Conservation (phyloP, 2,888 invertebrate species). For the Eristalinus sepulchralis region DNA sequence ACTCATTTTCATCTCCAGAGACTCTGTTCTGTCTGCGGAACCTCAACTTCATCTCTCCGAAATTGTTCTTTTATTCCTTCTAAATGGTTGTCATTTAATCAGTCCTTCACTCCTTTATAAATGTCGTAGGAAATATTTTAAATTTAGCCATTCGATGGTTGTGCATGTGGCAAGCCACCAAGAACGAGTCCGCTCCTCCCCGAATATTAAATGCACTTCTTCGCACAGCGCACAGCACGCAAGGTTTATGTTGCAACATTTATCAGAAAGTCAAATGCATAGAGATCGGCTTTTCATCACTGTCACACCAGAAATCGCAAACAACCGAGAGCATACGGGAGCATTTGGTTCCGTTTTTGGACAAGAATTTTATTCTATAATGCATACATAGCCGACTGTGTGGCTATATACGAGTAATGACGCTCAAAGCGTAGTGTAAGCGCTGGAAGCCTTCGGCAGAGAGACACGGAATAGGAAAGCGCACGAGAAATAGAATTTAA, state of each 20-base stretch:
- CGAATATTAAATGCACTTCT: conserved; percentile 63
- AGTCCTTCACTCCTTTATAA: conserved; percentile 43
- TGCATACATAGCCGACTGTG: background rate
- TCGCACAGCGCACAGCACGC: conserved; percentile 60
- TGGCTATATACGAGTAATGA: background rate
- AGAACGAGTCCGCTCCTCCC: conserved; percentile 8
- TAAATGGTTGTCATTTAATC: conserved; percentile 69
- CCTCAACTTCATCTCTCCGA: conserved; percentile 67
- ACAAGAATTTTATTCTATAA: background rate
- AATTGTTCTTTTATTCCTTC: conserved; percentile 67
- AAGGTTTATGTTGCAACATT: conserved; percentile 71
- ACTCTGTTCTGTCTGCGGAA: background rate
- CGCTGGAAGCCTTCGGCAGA: background rate
- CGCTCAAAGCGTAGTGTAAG: background rate
- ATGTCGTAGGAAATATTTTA: conserved; percentile 35
- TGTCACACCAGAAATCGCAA: conserved; percentile 63
- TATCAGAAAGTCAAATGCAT: conserved; percentile 70
- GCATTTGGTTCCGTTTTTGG: background rate
- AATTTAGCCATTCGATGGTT: conserved; percentile 59
- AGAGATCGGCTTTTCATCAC: conserved; percentile 69
- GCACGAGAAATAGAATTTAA: background rate
- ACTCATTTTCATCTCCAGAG: conserved; percentile 26
- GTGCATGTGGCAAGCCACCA: conserved; percentile 56
- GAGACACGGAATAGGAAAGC: background rate
- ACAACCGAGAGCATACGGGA: conserved; percentile 1